phyloP scores from a whole-genome alignment of 2,888 invertebrate species.

The Zygothrica quintamaculata region DNA sequence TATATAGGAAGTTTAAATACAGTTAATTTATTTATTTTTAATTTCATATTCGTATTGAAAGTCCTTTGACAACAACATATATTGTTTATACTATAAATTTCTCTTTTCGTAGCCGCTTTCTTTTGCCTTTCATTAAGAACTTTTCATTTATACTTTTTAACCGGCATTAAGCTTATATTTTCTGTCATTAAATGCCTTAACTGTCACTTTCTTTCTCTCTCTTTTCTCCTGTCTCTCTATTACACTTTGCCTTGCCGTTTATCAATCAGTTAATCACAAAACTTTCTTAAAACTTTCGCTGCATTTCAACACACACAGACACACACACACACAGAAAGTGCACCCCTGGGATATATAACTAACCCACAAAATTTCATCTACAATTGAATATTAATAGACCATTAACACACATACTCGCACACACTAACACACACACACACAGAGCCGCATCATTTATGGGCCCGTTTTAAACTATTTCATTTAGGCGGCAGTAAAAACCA shows the following conservation, averaged over 20 bases:
- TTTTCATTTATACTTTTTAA: too few relatives aligned
- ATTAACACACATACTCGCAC: slow-evolving; percentile 43
- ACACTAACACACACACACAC: neutral
- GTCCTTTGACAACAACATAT: too few relatives aligned
- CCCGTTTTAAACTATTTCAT: slow-evolving; percentile 56
- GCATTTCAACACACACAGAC: slow-evolving; percentile 33
- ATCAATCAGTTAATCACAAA: slow-evolving; percentile 29
- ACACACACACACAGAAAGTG: slow-evolving; percentile 31
- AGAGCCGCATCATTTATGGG: slow-evolving; percentile 52
- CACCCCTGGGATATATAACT: slow-evolving; percentile 43
- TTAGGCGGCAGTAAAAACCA: slow-evolving; percentile 49
- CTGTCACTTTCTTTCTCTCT: neutral
- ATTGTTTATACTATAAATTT: too few relatives aligned
- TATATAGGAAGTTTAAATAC: too few relatives aligned
- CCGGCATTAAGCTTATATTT: too few relatives aligned
- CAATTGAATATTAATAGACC: slow-evolving; percentile 69
- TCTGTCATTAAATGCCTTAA: too few relatives aligned
- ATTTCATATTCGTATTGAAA: too few relatives aligned
- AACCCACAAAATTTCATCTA: slow-evolving; percentile 40
- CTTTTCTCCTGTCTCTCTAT: neutral
- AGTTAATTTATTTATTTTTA: too few relatives aligned
- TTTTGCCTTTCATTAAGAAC: too few relatives aligned
- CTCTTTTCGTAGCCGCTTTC: too few relatives aligned
- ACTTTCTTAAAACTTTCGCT: slow-evolving; percentile 36
- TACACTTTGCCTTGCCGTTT: neutral